phyloP scores from a whole-genome alignment of 2,113 vertebrate species.

The Chlamydotis undulata region DNA sequence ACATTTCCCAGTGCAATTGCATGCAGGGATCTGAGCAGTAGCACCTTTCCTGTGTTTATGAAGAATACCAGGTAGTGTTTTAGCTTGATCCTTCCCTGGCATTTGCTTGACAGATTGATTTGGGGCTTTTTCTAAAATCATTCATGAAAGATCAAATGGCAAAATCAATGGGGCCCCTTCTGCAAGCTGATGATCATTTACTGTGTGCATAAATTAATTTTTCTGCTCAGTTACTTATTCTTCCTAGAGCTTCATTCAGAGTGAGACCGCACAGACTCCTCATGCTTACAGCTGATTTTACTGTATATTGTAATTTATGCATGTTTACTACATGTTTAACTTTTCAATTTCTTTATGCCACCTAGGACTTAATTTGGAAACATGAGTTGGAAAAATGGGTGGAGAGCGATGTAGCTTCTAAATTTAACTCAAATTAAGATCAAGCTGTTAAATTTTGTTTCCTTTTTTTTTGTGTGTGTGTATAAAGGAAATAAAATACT shows the following conservation, averaged over 20 bases:
- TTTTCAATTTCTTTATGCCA: not conserved
- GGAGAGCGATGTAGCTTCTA: not conserved
- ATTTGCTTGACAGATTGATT: not conserved
- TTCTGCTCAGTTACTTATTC: not conserved
- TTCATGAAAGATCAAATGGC: not conserved
- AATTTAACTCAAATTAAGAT: not conserved
- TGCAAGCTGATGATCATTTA: not conserved
- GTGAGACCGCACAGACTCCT: rapidly evolving
- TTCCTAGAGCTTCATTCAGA: not conserved
- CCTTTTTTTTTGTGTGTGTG: rapidly evolving
- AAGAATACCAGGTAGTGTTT: not conserved
- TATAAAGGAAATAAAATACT: rapidly evolving
- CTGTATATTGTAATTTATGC: not conserved
- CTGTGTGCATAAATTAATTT: not conserved
- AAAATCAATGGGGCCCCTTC: not conserved
- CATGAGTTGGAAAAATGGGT: not conserved
- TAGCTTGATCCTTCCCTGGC: not conserved
- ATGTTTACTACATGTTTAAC: not conserved
- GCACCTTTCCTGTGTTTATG: not conserved
- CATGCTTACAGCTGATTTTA: not conserved
- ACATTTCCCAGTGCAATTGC: not conserved
- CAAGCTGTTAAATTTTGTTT: not conserved
- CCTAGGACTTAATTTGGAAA: not conserved
- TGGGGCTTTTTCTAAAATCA: not conserved
- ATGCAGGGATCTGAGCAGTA: not conserved